Base-by-base conservation (phyloP, 2,797 vertebrate genomes). In the Threskiornis aethiopicus region DNA sequence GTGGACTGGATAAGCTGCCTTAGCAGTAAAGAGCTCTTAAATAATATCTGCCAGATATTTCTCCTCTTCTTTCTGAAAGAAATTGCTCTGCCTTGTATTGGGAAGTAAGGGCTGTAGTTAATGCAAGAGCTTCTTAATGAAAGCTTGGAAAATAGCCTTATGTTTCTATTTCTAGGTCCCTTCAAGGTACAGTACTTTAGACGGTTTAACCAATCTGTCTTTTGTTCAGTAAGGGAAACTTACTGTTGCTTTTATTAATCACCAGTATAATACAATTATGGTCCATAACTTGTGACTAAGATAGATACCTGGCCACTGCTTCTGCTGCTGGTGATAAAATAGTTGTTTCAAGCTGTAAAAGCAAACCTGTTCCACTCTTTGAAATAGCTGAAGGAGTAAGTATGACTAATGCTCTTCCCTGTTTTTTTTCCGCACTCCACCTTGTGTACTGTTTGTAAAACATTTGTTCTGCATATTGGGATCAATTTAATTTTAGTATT, bases 381-480 rank as follows among this genome's bases (percentile, higher is more conserved):
- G 99, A 99, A 86, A 98, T 99, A 95, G 99, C 98, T 9, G 99
- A 99, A 86, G 99, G 99, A 98, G 99, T 99, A 98, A 99, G 99
- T 98, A 92, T 87, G 51, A 66, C 9, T 84, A 39, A 59, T 90
- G n/a, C 58, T 75, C 51, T 83, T 70, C 46, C 31, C 17, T 19
- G 10, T 54, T 54, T 35, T 37, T 29, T 52, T 18, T 39, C 6
- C 10, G 5, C 14, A 4, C 6, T 28, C 44, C 6, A 21, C 33
- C 24, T 55, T 35, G 10, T 33, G 1, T 76, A 44, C 52, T 44
- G 5, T 46, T 39, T 96, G 33, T 65, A 26, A 87, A 24, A 20
- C 15, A 13, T 51, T 47, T 73, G 33, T 66, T 92, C 28, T 57
- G 46, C 25, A 3, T 58, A 5, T 51, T 58, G 4, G 33, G 41